phyloP scores from a whole-genome alignment of 2,888 invertebrate species.

The Perizoma affinitatum region DNA sequence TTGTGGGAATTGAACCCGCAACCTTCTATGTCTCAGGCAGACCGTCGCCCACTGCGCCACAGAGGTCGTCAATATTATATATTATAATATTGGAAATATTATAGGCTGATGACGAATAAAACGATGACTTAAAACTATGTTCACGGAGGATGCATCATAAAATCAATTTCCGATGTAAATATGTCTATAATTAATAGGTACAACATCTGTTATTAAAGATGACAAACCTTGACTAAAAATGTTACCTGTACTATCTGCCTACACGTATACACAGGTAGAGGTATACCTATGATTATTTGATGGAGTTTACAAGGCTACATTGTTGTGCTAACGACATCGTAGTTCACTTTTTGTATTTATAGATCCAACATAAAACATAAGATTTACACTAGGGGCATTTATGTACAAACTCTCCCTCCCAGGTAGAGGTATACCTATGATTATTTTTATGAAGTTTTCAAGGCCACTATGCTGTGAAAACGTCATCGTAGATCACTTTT shows the following conservation, averaged over 20 bases:
- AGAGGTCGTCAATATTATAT: too few species aligned
- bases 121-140: conserved; percentile 6
- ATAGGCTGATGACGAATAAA: not conserved
- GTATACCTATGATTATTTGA: not conserved
- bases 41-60: too few species aligned
- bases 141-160: conserved; percentile 13
- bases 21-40: too few species aligned
- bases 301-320: not conserved
- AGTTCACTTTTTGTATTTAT: too few species aligned
- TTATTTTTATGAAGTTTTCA: not conserved
- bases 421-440: not conserved
- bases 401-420: too few species aligned
- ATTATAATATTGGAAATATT: too few species aligned
- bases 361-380: too few species aligned
- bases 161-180: conserved; percentile 23
- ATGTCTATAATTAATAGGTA: conserved; percentile 15
- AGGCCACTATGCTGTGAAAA: not conserved
- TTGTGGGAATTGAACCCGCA: too few species aligned
- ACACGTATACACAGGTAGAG: not conserved
- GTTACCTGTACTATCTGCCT: conserved; percentile 7
- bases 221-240: conserved; percentile 21
- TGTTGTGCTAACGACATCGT: not conserved
- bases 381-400: too few species aligned
- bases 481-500: too few species aligned
- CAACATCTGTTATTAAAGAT: conserved; percentile 12